phyloP scores from a whole-genome alignment of 2,888 invertebrate genomes.

The Arrhopalites spinosus region DNA sequence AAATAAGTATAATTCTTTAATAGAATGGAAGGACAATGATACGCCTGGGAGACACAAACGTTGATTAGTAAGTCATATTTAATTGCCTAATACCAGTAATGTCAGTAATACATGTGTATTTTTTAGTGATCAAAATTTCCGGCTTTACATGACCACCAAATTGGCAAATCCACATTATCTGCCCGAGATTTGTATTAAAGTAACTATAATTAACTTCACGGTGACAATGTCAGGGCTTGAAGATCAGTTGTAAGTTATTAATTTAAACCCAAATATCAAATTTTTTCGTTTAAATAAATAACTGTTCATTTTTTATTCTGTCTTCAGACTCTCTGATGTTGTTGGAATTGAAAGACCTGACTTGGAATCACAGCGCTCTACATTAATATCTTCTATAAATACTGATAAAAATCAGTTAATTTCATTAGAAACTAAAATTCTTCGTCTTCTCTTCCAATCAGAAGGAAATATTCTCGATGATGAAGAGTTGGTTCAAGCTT shows the following conservation, averaged over 20 bases:
- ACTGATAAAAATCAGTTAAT: constrained; percentile 81
- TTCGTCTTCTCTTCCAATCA: constrained; percentile 78
- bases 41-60: constrained; percentile 80
- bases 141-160: constrained; percentile 88
- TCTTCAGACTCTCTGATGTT: constrained; percentile 76
- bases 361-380: constrained; percentile 78
- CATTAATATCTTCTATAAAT: constrained; percentile 83
- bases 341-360: constrained; percentile 90
- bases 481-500: constrained; percentile 86
- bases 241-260: constrained; percentile 71
- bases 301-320: too few species aligned
- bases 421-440: constrained; percentile 86
- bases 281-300: too few species aligned
- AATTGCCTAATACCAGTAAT: too few species aligned
- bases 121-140: constrained; percentile 72
- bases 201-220: constrained; percentile 89
- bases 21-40: constrained; percentile 80
- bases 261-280: too few species aligned
- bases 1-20: not conserved
- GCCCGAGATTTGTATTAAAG: constrained; percentile 90
- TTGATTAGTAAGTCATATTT: constrained; percentile 67
- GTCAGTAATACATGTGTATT: too few species aligned
- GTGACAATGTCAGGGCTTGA: constrained; percentile 88
- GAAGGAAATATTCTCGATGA: constrained; percentile 92
- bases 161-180: constrained; percentile 90